Base-by-base conservation (phyloP, 2,113 vertebrate genomes). In the Conger conger region DNA sequence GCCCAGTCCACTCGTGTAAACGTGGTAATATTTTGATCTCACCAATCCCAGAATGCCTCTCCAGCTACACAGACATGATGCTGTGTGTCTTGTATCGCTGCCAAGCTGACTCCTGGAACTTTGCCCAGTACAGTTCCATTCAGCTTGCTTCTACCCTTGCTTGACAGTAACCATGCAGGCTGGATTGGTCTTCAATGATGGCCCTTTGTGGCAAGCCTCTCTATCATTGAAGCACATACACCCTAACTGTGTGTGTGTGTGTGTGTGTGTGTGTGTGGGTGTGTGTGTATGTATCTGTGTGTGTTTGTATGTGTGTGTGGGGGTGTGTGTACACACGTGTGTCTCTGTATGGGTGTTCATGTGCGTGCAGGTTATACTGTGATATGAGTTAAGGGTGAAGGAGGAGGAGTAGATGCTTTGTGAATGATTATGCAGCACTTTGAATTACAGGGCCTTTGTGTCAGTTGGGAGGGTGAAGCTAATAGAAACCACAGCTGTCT, bases 401-500 rank as follows among this genome's bases (percentile, higher is more conserved):
- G 37, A 38, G 40, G 40, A 42, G 40, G 9, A 9, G 40, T 42
- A 9, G 40, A 73, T 73, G 27, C 68, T 73, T 27, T 8, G 68
- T 73, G 57, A 63, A 63, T 63, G 73, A 76, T 76, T 76, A 76
- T 76, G 2, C 35, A 37, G 35, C 37, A 37, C 37, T 78, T 38
- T 78, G 76, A 78, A 78, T 35, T 78, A 38, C 36, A 38, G 33
- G 20, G 15, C 76, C 20, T 78, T 38, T 37, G 18, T 78, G 76
- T 38, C 35, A 16, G 35, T 78, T 78, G 11, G 36, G 1, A n/a
- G 63, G 30, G 63, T 36, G 85, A 79, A 82, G 88, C 78, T 90
- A 89, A 90, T 92, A 88, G 87, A 85, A 89, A 90, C 88, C 85
- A 90, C 89, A 86, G 86, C 88, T 87, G 84, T 93, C 16, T 78